Evolutionary conservation across 2,113 vertebrate species (phyloP).

Genomic region (Merops nubicus): DNA sequence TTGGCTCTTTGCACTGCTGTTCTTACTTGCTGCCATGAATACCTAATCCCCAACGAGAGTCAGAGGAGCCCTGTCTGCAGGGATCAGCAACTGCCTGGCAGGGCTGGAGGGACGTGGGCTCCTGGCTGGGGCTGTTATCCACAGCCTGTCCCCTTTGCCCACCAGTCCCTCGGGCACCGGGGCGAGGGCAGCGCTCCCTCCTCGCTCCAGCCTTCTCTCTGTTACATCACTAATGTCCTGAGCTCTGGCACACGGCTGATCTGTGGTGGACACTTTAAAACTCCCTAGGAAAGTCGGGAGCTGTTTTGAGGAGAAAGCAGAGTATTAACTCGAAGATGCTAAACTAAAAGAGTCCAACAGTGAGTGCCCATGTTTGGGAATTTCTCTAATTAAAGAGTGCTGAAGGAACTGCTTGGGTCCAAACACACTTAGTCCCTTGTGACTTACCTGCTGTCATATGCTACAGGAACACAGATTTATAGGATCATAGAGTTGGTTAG

Average conservation of each 20-base stretch:
- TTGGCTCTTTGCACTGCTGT: neutral
- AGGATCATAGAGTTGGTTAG: too few species aligned
- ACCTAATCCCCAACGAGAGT: neutral
- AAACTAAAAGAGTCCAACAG: neutral
- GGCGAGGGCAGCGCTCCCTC: neutral
- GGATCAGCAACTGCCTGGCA: rapidly evolving
- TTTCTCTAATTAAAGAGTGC: neutral
- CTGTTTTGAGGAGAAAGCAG: neutral
- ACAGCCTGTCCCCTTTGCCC: too few species aligned
- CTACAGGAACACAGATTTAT: neutral
- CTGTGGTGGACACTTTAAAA: neutral
- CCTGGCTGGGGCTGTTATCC: too few species aligned
- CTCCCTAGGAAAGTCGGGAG: neutral
- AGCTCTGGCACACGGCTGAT: neutral
- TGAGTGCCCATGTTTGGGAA: neutral
- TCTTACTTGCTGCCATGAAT: neutral
- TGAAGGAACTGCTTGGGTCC: neutral
- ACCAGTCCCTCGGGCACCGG: neutral
- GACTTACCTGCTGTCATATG: rapidly evolving
- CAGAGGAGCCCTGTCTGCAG: neutral
- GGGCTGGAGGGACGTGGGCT: too few species aligned
- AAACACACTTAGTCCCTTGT: neutral
- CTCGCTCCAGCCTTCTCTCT: rapidly evolving
- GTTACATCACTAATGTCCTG: neutral
- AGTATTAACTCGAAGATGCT: neutral